phyloP scores from a whole-genome alignment of 2,888 invertebrate species.

The Hartigia nigra region DNA sequence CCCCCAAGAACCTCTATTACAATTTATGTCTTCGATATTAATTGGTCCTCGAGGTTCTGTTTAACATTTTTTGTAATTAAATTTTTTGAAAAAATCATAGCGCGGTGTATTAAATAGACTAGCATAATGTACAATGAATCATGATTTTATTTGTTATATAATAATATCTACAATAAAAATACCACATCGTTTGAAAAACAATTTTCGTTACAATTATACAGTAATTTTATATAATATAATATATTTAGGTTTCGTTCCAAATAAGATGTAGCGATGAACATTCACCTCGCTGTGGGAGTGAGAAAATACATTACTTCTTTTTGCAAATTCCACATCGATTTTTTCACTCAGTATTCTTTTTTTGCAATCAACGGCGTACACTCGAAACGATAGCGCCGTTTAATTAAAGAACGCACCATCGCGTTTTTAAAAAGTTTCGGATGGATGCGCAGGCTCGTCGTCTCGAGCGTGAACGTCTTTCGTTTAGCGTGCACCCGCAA shows the following conservation, averaged over 20 bases:
- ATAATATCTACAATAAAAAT: slow-evolving; percentile 66
- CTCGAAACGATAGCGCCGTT: slow-evolving; percentile 40
- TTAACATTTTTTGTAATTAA: too few relatives aligned
- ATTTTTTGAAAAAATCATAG: too few relatives aligned
- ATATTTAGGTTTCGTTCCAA: slow-evolving; percentile 53
- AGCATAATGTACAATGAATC: slow-evolving; percentile 55
- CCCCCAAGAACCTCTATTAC: too few relatives aligned
- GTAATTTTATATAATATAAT: slow-evolving; percentile 63
- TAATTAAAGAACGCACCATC: slow-evolving; percentile 19
- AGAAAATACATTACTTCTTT: slow-evolving; percentile 60
- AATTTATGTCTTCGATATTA: too few relatives aligned
- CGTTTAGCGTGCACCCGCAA: slow-evolving; percentile 30
- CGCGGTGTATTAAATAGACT: not conserved
- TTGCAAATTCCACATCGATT: slow-evolving; percentile 58
- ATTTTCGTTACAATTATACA: slow-evolving; percentile 65
- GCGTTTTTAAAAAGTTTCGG: slow-evolving; percentile 34
- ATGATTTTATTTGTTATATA: slow-evolving; percentile 65
- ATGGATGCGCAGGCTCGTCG: slow-evolving; percentile 11
- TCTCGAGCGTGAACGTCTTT: slow-evolving; percentile 31
- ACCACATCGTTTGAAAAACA: slow-evolving; percentile 65
- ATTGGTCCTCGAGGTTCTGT: too few relatives aligned
- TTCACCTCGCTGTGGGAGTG: slow-evolving; percentile 62
- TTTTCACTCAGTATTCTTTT: slow-evolving; percentile 52
- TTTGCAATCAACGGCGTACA: slow-evolving; percentile 30
- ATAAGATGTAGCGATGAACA: slow-evolving; percentile 63